phyloP scores from a whole-genome alignment of 2,113 vertebrate genomes.

The crab-eating macaque (Macaca fascicularis) region T2T-MFA8v1.1 NC_088376.1:88632501-88633000 shows the following conservation, averaged over 20 bases:
- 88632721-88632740: constrained; percentile 31
- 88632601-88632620: constrained; percentile 60
- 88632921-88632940: constrained; percentile 60
- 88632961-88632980: constrained; percentile 68
- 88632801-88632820: constrained; percentile 49
- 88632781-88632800: constrained; percentile 55
- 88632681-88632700: constrained; percentile 51
- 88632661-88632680: constrained; percentile 48
- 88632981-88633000: constrained; percentile 59
- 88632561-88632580: constrained; percentile 44
- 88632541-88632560: constrained; percentile 45
- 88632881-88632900: constrained; percentile 46
- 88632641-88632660: neutral
- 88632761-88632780: constrained; percentile 51
- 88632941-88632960: constrained; percentile 63
- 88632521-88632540: constrained; percentile 57
- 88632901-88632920: constrained; percentile 60
- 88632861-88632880: constrained; percentile 47
- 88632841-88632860: constrained; percentile 48
- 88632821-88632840: constrained; percentile 67
- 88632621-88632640: constrained; percentile 37
- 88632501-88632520: constrained; percentile 48
- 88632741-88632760: constrained; percentile 60
- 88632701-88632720: constrained; percentile 44
- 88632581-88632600: constrained; percentile 27